These are phyloP conservation scores for Halcyon chelicuti DNA, from an alignment of 2,797 vertebrate genomes.

Conservation along the genomic window DNA sequence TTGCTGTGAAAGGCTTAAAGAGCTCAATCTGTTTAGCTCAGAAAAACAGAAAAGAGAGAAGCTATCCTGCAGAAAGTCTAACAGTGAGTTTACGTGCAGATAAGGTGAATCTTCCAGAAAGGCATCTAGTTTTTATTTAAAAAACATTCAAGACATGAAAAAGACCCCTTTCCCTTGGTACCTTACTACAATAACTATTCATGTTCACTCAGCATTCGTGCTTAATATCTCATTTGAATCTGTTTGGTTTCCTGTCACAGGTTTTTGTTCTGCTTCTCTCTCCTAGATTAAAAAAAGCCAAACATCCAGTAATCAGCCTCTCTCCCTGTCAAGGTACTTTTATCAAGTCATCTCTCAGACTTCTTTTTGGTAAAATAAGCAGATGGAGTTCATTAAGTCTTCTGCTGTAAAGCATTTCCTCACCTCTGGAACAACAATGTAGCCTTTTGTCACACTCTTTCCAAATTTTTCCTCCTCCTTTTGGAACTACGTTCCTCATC, in stretches of 20 bases:
- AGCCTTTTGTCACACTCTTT: not conserved
- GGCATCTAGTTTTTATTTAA: not conserved
- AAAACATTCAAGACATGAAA: not conserved
- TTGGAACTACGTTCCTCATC: not conserved
- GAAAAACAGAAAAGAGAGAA: slow-evolving; percentile 29
- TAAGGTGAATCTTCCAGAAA: not conserved
- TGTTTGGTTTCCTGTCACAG: not conserved
- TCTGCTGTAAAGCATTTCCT: not conserved
- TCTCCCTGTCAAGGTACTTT: not conserved
- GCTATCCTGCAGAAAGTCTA: not conserved
- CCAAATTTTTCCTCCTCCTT: not conserved
- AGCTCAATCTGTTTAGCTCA: slow-evolving; percentile 35
- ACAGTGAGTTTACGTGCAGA: not conserved
- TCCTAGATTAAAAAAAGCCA: not conserved
- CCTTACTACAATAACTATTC: not conserved
- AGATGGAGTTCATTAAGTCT: not conserved
- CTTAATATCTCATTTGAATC: not conserved
- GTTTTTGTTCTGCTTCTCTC: not conserved
- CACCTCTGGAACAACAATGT: not conserved
- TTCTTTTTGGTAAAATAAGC: not conserved
- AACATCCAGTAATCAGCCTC: not conserved
- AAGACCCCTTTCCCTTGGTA: not conserved
- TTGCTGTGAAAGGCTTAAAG: slow-evolving; percentile 31
- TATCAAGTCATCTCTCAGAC: not conserved
- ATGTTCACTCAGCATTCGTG: not conserved